phyloP scores from a whole-genome alignment of 2,797 vertebrate genomes.

The Chaetophractus vellerosus region DNA sequence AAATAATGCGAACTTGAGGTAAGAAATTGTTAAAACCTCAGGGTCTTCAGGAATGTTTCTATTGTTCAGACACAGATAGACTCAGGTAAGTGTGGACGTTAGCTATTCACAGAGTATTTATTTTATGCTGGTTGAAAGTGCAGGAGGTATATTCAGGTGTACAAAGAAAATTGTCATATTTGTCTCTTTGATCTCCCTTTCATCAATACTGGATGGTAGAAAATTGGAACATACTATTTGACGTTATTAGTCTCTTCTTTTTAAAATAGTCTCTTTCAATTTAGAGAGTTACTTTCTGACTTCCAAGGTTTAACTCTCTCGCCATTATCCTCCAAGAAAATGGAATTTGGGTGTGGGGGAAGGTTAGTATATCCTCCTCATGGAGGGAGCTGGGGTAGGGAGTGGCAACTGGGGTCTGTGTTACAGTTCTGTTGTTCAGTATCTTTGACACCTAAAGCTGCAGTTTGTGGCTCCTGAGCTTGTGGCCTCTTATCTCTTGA shows the following conservation, averaged over 20 bases:
- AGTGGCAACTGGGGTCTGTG: not conserved
- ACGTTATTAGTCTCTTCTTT: not conserved
- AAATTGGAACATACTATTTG: not conserved
- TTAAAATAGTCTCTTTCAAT: not conserved
- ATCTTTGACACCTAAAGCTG: not conserved
- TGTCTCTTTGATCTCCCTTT: not conserved
- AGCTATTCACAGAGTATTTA: not conserved
- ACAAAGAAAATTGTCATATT: not conserved
- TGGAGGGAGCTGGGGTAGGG: not conserved
- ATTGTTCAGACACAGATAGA: not conserved
- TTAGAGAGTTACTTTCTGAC: not conserved
- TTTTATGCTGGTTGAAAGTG: not conserved
- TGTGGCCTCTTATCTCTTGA: not conserved
- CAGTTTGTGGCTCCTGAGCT: too few relatives aligned
- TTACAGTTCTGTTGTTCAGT: not conserved
- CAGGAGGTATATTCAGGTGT: not conserved
- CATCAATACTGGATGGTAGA: not conserved
- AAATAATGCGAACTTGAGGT: not conserved
- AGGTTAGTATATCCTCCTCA: not conserved
- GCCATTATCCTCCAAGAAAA: not conserved
- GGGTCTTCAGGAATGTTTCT: not conserved
- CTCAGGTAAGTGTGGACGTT: not conserved
- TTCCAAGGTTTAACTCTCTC: not conserved
- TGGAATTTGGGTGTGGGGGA: not conserved
- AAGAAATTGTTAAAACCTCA: not conserved